A percentile compares a stretch with the other conserved stretches of the same genome.
These are phyloP conservation scores for Leptinotarsa lineolata DNA, from an alignment of 1,140 invertebrate genomes.

Conservation along the genomic window DNA sequence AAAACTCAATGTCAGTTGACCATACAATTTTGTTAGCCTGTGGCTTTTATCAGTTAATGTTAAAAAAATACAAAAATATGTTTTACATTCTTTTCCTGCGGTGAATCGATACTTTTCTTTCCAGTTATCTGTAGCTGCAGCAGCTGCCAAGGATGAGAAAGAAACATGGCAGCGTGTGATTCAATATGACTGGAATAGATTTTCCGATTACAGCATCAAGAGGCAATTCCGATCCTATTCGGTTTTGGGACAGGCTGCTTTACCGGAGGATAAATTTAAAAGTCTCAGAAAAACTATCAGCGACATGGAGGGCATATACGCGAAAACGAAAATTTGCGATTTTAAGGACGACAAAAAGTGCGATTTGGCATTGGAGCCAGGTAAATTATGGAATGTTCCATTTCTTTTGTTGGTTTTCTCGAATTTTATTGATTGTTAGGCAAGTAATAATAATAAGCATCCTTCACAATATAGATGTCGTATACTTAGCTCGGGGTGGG, in stretches of 20 bases:
- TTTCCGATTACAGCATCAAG: conserved; percentile 37
- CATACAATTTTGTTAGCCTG: neutral
- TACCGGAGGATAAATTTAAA: conserved; percentile 69
- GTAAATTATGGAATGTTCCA: conserved; percentile 53
- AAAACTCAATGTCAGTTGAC: neutral
- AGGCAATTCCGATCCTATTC: conserved; percentile 46
- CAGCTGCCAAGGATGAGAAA: conserved; percentile 43
- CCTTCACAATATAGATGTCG: too few species aligned
- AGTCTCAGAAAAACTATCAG: conserved; percentile 67
- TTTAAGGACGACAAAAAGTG: conserved; percentile 64
- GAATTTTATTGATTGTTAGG: too few species aligned
- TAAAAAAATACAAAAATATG: neutral
- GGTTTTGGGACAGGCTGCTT: conserved; percentile 60
- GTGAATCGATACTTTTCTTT: neutral
- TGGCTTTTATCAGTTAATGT: neutral
- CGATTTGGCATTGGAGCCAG: conserved; percentile 75
- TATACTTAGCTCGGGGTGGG: too few species aligned
- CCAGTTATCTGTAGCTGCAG: conserved; percentile 37
- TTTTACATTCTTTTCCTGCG: too few species aligned
- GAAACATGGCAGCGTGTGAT: conserved; percentile 39
- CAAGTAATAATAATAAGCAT: too few species aligned
- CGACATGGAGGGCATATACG: conserved; percentile 79
- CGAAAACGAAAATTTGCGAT: conserved; percentile 79
- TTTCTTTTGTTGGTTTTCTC: too few species aligned
- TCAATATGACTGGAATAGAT: conserved; percentile 42